Evolutionary conservation across 92 coral and sea anemone genomes (phyloP), one percentile per base, ranked within the genome.

Genomic region (Heteractis magnifica): DNA sequence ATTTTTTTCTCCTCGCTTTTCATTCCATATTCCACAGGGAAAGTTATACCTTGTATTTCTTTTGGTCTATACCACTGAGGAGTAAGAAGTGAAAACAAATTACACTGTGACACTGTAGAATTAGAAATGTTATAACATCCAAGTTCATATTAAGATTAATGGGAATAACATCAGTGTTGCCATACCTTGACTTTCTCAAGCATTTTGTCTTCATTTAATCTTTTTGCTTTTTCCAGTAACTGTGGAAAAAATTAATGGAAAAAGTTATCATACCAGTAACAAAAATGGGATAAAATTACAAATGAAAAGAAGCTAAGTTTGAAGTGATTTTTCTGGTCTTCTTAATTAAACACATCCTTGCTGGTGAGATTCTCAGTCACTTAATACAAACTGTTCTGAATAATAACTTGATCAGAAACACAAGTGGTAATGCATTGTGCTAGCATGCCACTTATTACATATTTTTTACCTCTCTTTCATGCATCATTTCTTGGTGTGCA

Each of bases 141-240:
- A 34, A 1, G 44, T 34, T 34, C 44, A 34, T 34, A 34, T 34
- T 34, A 34, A 0, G 44, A 34, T 34, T 34, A 1, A 34, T 34
- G 44, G 44, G 44, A 34, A 34, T 34, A 34, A 34, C 2, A 34
- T 34, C 3, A 34, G 16, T 59, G 12, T 62, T 9, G 15, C 86
- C 8, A 34, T 89, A 93, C 98, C 91, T 85, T 79, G 51, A 93
- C 74, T 84, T 88, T 87, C 80, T 95, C 98, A 18, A 88, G 26
- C 98, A 95, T 95, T 50, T 88, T 92, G 81, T 95, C 98, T 90
- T 95, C 98, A 76, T 92, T 95, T 56, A 95, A 87, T 59, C 98
- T 82, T 81, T 95, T 95, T 72, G 98, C 98, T 83, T 95, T 97
- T 81, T 95, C 98, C 41, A 95, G 90, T 59, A 94, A 92, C 98